phyloP scores from a whole-genome alignment of 2,888 invertebrate genomes.

The Lasioglossum lativentre region DNA sequence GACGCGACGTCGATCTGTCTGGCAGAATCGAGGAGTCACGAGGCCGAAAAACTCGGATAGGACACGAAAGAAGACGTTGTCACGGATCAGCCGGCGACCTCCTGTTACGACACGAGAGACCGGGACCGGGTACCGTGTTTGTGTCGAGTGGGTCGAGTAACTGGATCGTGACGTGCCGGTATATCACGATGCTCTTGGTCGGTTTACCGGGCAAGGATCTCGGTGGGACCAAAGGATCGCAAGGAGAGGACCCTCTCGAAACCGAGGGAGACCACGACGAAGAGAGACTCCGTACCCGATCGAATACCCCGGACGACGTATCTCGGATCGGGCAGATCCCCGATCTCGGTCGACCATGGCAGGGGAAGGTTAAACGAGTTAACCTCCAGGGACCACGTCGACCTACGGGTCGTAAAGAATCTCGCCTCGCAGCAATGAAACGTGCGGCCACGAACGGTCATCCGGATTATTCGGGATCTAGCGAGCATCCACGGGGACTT shows the following conservation, averaged over 20 bases:
- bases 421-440: constrained; percentile 38
- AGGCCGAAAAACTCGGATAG: constrained; percentile 42
- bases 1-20: constrained; percentile 32
- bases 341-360: constrained; percentile 11
- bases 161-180: constrained; percentile 68
- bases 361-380: constrained; percentile 78
- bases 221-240: background rate
- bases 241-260: constrained; percentile 36
- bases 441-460: constrained; percentile 16
- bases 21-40: constrained; percentile 34
- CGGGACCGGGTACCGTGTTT: constrained; percentile 8
- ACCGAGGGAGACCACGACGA: background rate
- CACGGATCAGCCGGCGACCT: constrained; percentile 48
- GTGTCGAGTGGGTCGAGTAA: constrained; percentile 68
- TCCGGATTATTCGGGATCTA: background rate
- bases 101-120: constrained; percentile 28
- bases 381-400: constrained; percentile 75
- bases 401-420: constrained; percentile 52
- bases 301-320: constrained; percentile 30
- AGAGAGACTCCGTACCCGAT: constrained; percentile 22
- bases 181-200: constrained; percentile 40
- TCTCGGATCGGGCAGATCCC: constrained; percentile 28
- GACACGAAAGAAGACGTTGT: constrained; percentile 44
- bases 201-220: constrained; percentile 29
- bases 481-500: background rate